Conservation (phyloP, 1,140 invertebrate genomes). For the Panonychus citri region DNA sequence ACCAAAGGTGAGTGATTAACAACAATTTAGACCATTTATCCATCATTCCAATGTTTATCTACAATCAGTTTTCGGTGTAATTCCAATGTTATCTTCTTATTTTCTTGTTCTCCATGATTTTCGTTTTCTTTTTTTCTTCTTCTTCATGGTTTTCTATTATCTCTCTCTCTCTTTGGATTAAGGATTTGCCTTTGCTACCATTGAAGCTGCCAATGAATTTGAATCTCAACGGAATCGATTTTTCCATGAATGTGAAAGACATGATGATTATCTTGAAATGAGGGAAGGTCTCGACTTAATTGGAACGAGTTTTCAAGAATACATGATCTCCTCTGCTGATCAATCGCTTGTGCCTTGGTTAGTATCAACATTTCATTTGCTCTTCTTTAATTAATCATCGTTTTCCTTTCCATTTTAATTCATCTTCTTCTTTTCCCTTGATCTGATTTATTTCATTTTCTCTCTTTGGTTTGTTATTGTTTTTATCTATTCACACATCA, state of each 20-base stretch:
- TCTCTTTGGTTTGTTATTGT: background rate
- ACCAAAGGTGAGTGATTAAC: constrained; percentile 24
- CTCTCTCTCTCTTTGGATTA: background rate
- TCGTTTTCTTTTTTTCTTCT: background rate
- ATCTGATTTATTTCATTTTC: background rate
- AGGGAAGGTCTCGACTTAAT: constrained; percentile 54
- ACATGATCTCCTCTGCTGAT: constrained; percentile 38
- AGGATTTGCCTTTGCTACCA: constrained; percentile 18
- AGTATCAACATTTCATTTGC: background rate
- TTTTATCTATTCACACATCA: background rate
- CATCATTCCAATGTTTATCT: no score
- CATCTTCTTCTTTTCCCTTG: no score
- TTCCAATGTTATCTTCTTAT: no score
- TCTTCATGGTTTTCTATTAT: background rate
- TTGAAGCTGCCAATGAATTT: constrained; percentile 33
- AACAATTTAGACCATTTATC: background rate
- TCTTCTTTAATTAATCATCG: background rate
- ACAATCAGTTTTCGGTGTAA: no score
- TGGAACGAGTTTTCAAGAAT: constrained; percentile 45
- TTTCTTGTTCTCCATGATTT: background rate
- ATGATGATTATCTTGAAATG: constrained; percentile 73
- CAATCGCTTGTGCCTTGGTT: constrained; percentile 40
- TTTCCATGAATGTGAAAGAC: constrained; percentile 47
- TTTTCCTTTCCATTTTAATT: background rate
- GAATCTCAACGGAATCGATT: constrained; percentile 58